A percentile compares a stretch with the other conserved stretches of the same genome.
phyloP scores from a whole-genome alignment of 37 sponge, comb jelly and placozoan genomes.

The Hormiphora californensis region DNA sequence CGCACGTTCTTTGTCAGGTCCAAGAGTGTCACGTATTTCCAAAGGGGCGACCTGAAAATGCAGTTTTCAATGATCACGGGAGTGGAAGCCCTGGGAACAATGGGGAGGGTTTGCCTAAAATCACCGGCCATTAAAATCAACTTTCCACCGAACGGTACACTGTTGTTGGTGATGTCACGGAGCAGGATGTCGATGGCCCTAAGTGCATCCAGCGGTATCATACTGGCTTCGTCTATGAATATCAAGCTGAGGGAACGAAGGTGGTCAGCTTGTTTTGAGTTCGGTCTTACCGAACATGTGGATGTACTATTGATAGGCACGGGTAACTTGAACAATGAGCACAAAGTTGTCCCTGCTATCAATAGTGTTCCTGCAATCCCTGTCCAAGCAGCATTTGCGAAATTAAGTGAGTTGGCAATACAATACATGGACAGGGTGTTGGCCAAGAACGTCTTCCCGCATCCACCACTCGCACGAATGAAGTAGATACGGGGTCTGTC shows the following conservation, averaged over 20 bases:
- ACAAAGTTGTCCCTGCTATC: background rate
- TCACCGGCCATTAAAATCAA: background rate
- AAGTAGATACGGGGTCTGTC: background rate
- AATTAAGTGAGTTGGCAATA: background rate
- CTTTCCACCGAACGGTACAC: conserved; percentile 32
- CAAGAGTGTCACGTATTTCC: background rate
- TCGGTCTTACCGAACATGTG: background rate
- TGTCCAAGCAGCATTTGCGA: background rate
- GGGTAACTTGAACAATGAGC: background rate
- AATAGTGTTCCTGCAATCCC: background rate
- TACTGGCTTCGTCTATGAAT: background rate
- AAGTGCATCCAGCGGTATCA: conserved; percentile 18
- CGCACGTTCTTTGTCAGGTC: background rate
- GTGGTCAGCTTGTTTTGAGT: background rate
- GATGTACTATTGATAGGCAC: background rate
- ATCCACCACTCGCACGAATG: conserved; percentile 18
- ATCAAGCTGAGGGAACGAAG: background rate
- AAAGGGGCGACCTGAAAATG: background rate
- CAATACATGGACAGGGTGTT: background rate
- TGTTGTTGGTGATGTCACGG: background rate
- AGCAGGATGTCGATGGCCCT: background rate
- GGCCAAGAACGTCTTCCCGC: background rate
- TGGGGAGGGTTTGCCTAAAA: conserved; percentile 5
- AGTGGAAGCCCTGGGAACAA: background rate
- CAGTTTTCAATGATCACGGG: background rate